These are phyloP conservation scores for Scaptodrosophila lebanonensis DNA, from an alignment of 1,140 invertebrate species.

Conservation along the genomic window DNA sequence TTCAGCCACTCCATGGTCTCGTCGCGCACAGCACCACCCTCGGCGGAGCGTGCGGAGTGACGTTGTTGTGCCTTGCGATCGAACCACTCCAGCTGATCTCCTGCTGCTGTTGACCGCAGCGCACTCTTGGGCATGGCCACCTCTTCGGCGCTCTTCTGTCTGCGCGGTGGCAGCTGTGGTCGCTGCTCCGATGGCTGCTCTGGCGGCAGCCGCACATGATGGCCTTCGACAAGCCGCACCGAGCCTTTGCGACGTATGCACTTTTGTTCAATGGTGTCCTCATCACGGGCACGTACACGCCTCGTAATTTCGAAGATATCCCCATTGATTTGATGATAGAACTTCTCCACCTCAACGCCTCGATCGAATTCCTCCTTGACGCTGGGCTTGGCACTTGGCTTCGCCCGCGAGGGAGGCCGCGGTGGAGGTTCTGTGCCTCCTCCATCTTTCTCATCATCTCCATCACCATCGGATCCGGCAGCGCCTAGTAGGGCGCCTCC, in stretches of 20 bases:
- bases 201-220: constrained; percentile 39
- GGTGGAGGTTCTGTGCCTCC: constrained; percentile 39
- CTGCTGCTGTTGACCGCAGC: constrained; percentile 34
- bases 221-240: constrained; percentile 38
- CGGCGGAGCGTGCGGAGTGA: constrained; percentile 71
- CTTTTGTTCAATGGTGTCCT: constrained; percentile 72
- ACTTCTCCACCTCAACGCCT: constrained; percentile 74
- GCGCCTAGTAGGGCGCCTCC: constrained; percentile 49
- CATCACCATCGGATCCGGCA: constrained; percentile 56
- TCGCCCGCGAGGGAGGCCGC: constrained; percentile 46
- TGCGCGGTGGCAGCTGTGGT: constrained; percentile 64
- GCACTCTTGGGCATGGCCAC: constrained; percentile 67
- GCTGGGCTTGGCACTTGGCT: constrained; percentile 35
- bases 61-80: constrained; percentile 72
- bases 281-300: constrained; percentile 62
- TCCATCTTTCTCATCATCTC: constrained; percentile 48
- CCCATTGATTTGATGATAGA: constrained; percentile 76
- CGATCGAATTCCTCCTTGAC: constrained; percentile 71
- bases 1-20: constrained; percentile 74
- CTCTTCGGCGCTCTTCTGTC: constrained; percentile 71
- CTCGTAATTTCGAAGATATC: constrained; percentile 76
- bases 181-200: constrained; percentile 38
- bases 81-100: constrained; percentile 69
- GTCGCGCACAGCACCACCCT: constrained; percentile 66
- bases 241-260: constrained; percentile 64